Evolutionary conservation across 1,140 invertebrate species (phyloP), one percentile per base, ranked within the genome.

Genomic region (Papilio xuthus): DNA sequence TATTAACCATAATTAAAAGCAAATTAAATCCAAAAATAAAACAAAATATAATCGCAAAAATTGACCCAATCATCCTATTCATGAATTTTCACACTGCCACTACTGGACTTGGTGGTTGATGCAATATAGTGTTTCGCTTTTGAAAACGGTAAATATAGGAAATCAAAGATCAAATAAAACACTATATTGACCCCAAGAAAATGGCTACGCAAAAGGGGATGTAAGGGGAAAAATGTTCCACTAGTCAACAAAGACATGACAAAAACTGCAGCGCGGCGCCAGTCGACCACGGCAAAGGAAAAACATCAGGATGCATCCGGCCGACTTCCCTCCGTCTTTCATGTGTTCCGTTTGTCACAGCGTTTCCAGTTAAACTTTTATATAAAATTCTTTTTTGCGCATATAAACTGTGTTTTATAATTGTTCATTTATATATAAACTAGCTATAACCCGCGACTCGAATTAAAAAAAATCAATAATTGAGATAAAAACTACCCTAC

Each of bases 241-340:
- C 70, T 47, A 23, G n/a, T 26, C 70, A 23, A 47, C 70, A 72
- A 72, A 72, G 70, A 41, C 37, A 41, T 23, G 41, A 28, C 70
- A 72, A 72, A 72, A 72, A 72, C 4, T n/a, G 23, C 6, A 41
- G 32, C 70, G 70, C 6, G 70, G 32, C 70, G 70, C 70, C 70
- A 71, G 41, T 2, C 41, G 70, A 20, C 15, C 37, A 44, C 2
- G 37, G 70, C 28, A 71, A 71, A 44, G 70, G 20, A 60, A 71
- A 71, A 71, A 71, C 70, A 44, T 41, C 70, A 18, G 32, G 3
- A 28, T 7, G 47, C 15, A 41, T 41, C 67, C 70, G 70, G 37
- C 10, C n/a, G 28, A 37, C 28, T 44, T 41, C 70, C 69, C 42
- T 71, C 10, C 70, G 70, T 71, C 70, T 71, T 71, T 71, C 70